A percentile compares a stretch with the other conserved stretches of the same genome.
phyloP scores from a whole-genome alignment of 2,113 vertebrate species.

The Mola mola region DNA sequence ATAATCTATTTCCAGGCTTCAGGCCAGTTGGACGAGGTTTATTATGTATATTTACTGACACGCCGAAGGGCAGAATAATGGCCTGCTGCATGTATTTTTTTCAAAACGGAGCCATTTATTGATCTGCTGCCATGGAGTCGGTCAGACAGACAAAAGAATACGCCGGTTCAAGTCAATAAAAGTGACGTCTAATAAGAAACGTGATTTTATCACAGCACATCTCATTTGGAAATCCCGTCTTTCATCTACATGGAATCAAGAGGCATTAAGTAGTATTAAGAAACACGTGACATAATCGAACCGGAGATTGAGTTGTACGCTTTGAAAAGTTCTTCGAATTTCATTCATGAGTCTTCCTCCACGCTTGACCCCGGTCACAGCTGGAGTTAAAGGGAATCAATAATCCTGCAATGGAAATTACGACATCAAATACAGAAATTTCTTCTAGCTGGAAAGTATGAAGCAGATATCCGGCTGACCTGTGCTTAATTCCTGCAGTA shows the following conservation, averaged over 20 bases:
- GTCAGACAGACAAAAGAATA: conserved; percentile 41
- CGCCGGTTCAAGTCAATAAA: too few species aligned
- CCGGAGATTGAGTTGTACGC: conserved; percentile 18
- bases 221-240: conserved; percentile 34
- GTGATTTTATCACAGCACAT: conserved; percentile 33
- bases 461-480: conserved; percentile 35
- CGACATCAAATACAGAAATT: conserved; percentile 61
- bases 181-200: conserved; percentile 52
- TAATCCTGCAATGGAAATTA: conserved; percentile 43
- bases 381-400: conserved; percentile 67
- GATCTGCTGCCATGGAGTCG: conserved; percentile 47
- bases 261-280: background rate
- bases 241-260: conserved; percentile 10
- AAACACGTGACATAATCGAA: background rate
- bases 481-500: conserved; percentile 27
- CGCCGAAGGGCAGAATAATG: conserved; percentile 42
- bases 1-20: conserved; percentile 57
- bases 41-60: conserved; percentile 58
- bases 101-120: conserved; percentile 57
- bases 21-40: conserved; percentile 59
- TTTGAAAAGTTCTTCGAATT: conserved; percentile 17
- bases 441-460: conserved; percentile 48
- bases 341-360: conserved; percentile 34
- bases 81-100: conserved; percentile 56
- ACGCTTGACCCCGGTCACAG: conserved; percentile 31